Conservation (phyloP, 2,888 invertebrate genomes). For the Acrobasis consociella region DNA sequence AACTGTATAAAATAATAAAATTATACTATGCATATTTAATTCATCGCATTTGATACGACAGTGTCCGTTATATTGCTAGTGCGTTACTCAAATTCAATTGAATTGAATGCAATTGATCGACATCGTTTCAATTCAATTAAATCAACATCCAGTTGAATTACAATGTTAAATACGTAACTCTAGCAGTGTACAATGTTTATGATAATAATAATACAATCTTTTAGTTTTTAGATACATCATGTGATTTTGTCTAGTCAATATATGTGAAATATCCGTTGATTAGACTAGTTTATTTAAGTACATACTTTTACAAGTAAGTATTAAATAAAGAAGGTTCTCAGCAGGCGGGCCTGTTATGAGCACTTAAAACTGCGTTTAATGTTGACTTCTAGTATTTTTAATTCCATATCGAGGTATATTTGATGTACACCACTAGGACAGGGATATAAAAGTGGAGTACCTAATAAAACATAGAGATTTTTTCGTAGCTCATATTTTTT, state of each 20-base stretch:
- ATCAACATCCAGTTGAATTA: conserved; percentile 1
- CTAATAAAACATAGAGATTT: too few species aligned
- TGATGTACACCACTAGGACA: too few species aligned
- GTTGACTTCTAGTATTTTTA: not conserved
- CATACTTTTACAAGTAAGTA: not conserved
- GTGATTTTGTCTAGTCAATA: conserved; percentile 19
- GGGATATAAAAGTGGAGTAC: too few species aligned
- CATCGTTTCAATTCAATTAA: conserved; percentile 1
- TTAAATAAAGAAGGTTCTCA: not conserved
- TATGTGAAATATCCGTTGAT: conserved; percentile 9
- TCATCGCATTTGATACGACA: conserved; percentile 9
- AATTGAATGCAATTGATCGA: not conserved
- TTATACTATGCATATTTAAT: not conserved
- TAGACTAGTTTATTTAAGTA: not conserved
- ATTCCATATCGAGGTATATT: too few species aligned
- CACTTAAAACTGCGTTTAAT: not conserved
- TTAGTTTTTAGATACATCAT: conserved; percentile 15
- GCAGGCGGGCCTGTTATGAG: not conserved
- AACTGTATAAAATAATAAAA: conserved; percentile 7
- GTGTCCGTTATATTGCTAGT: conserved; percentile 4
- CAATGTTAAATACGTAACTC: conserved; percentile 14
- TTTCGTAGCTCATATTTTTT: too few species aligned
- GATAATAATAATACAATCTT: conserved; percentile 6
- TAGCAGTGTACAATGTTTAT: conserved; percentile 1
- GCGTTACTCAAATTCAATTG: not conserved